Percentiles rank a stretch among this genome's conserved stretches.
phyloP scores from a whole-genome alignment of 2,888 invertebrate genomes.

The Liopterus haemorrhoidalis region DNA sequence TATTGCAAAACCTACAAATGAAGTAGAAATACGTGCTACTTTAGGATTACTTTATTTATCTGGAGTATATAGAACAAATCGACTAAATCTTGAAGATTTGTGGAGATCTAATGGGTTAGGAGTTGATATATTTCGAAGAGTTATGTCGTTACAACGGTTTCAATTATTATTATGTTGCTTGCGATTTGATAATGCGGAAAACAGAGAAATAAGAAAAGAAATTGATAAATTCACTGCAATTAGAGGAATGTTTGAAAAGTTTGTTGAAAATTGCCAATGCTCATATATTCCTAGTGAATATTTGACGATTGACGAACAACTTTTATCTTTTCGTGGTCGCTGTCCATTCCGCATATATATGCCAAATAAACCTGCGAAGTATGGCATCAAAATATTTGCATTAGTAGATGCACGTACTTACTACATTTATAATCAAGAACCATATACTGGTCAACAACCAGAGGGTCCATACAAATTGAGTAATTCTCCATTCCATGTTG shows the following conservation, averaged over 20 bases:
- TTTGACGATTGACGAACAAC: no score
- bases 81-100: constrained; percentile 19
- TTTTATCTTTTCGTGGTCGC: no score
- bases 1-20: no score
- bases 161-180: not conserved
- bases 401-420: constrained; percentile 30
- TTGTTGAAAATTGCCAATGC: no score
- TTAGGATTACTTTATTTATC: no score
- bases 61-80: constrained; percentile 14
- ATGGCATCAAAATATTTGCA: constrained; percentile 35
- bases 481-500: no score
- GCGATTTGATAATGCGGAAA: not conserved
- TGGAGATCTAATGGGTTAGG: no score
- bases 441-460: constrained; percentile 33
- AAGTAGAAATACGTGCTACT: no score
- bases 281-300: no score
- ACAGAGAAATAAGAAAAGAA: not conserved
- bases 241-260: no score
- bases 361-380: constrained; percentile 35
- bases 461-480: no score
- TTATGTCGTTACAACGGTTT: not conserved
- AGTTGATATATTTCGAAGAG: not conserved
- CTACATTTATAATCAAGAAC: constrained; percentile 32
- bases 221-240: not conserved
- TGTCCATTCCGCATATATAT: constrained; percentile 36